phyloP scores from a whole-genome alignment of 2,113 vertebrate species.

The Muntiacus reevesi region DNA sequence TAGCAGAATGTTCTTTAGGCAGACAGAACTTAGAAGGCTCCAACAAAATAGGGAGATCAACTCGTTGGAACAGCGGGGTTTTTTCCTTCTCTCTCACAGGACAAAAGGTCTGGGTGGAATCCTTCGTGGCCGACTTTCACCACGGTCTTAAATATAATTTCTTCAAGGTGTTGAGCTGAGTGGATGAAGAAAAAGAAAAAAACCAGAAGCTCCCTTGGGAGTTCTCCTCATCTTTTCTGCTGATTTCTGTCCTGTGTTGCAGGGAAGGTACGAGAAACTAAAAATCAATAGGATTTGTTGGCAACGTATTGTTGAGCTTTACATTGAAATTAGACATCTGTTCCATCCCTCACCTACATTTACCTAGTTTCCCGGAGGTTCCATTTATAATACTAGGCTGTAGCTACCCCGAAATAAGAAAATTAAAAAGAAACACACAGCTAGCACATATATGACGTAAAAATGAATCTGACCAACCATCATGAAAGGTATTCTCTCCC shows the following conservation, averaged over 20 bases:
- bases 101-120: slow-evolving; percentile 39
- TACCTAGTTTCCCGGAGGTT: not conserved
- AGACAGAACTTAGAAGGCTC: slow-evolving; percentile 58
- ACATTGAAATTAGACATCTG: not conserved
- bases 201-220: not conserved
- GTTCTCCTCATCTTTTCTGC: not conserved
- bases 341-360: not conserved
- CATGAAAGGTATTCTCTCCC: not conserved
- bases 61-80: not conserved
- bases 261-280: not conserved
- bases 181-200: slow-evolving; percentile 14
- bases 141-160: slow-evolving; percentile 6
- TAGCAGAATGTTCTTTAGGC: slow-evolving; percentile 61
- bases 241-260: not conserved
- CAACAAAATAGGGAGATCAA: slow-evolving; percentile 51
- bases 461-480: not conserved
- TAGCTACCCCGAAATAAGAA: not conserved
- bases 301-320: not conserved
- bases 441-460: not conserved
- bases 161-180: slow-evolving; percentile 24
- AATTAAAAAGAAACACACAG: not conserved
- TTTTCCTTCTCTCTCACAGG: not conserved
- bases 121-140: slow-evolving; percentile 36
- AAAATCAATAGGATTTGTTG: not conserved
- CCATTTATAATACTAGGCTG: not conserved